Evolutionary conservation across 2,888 invertebrate species (phyloP).

Genomic region (Sarcophaga rosellei): DNA sequence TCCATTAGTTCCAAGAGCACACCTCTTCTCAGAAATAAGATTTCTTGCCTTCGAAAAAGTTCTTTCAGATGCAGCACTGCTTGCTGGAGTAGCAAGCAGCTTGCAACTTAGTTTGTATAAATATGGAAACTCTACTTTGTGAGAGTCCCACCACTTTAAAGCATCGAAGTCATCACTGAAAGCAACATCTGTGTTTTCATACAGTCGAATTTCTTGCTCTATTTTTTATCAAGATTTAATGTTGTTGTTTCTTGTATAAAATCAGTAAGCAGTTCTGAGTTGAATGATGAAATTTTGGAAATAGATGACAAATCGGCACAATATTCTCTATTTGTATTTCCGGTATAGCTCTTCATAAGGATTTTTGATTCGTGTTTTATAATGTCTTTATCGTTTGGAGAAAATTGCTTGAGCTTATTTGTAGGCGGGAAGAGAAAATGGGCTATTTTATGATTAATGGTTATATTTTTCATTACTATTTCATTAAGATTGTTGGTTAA

Average conservation of each 20-base stretch:
- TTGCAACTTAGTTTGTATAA: constrained; percentile 64
- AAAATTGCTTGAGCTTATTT: not conserved
- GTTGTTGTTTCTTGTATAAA: constrained; percentile 35
- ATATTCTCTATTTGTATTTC: constrained; percentile 23
- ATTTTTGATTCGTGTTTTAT: constrained; percentile 37
- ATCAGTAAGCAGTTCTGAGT: constrained; percentile 36
- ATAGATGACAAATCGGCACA: constrained; percentile 4
- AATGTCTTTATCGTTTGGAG: not conserved
- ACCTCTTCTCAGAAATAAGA: constrained; percentile 53
- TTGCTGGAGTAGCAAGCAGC: constrained; percentile 63
- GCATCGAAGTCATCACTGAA: constrained; percentile 27
- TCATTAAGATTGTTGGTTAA: constrained; percentile 27
- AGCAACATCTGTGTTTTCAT: constrained; percentile 41
- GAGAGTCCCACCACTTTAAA: constrained; percentile 55
- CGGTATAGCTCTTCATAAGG: constrained; percentile 41
- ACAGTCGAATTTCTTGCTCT: constrained; percentile 37
- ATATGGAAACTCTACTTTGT: constrained; percentile 56
- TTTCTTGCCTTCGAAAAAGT: constrained; percentile 56
- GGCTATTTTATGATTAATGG: constrained; percentile 58
- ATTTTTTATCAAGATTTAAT: constrained; percentile 34
- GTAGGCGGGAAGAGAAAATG: constrained; percentile 64
- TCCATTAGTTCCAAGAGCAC: not conserved
- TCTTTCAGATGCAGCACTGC: constrained; percentile 54
- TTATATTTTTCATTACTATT: constrained; percentile 41
- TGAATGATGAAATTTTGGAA: constrained; percentile 2